Percentiles rank a stretch among this genome's conserved stretches.
phyloP scores from a whole-genome alignment of 2,113 vertebrate species.

The Petromus typicus region DNA sequence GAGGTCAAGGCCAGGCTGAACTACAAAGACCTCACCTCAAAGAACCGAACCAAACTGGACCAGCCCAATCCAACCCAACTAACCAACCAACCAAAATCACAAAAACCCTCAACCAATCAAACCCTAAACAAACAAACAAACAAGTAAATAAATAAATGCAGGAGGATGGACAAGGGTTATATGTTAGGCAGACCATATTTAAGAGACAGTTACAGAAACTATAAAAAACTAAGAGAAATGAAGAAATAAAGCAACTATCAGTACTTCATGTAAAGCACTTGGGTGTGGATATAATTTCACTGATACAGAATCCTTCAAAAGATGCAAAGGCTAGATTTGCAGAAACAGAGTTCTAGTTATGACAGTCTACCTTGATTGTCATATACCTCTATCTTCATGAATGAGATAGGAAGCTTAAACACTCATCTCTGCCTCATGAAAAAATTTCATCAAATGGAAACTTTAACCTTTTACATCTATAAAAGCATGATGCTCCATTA shows the following conservation, averaged over 20 bases:
- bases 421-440: conserved; percentile 11
- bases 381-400: conserved; percentile 60
- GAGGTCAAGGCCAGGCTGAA: background rate
- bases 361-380: background rate
- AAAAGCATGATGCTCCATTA: conserved; percentile 61
- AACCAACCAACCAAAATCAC: no score
- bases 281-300: conserved; percentile 1
- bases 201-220: background rate
- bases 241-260: background rate
- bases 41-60: no score
- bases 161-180: background rate
- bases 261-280: background rate
- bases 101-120: no score
- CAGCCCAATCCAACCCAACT: no score
- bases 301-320: conserved; percentile 4
- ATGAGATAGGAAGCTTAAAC: conserved; percentile 50
- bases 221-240: background rate
- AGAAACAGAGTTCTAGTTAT: conserved; percentile 30
- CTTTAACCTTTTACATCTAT: conserved; percentile 58
- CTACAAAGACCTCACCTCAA: background rate
- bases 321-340: background rate
- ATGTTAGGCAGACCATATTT: background rate
- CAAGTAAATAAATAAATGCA: no score
- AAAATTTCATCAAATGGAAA: conserved; percentile 59
- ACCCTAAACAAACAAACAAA: no score